Evolutionary conservation across 1,140 invertebrate species (phyloP).

Genomic region (Bombus picipes): DNA sequence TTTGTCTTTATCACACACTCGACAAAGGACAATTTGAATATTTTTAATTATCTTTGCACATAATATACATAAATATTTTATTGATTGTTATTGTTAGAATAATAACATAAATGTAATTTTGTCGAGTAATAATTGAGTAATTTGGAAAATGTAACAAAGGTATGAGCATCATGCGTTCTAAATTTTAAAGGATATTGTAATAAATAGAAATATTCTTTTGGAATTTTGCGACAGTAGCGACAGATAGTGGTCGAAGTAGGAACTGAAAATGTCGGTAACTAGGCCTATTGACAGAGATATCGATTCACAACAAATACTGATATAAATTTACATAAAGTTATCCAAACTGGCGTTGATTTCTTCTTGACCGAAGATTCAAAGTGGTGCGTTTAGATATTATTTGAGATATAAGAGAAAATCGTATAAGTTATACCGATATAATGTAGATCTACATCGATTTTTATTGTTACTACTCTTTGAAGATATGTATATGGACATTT

Average conservation of each 20-base stretch:
- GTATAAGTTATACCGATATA: neutral
- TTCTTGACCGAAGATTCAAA: neutral
- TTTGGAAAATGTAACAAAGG: neutral
- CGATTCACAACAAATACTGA: slow-evolving; percentile 25
- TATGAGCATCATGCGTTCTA: neutral
- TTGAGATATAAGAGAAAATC: neutral
- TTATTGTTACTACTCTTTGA: neutral
- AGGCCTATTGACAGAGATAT: slow-evolving; percentile 8
- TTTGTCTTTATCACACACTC: neutral
- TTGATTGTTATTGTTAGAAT: neutral
- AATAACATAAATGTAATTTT: neutral
- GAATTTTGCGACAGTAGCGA: slow-evolving; percentile 40
- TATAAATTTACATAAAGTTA: slow-evolving; percentile 24
- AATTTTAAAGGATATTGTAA: neutral
- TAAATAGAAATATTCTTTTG: neutral
- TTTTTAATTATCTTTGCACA: too few species aligned
- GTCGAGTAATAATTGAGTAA: neutral
- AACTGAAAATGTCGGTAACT: slow-evolving; percentile 55
- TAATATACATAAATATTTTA: neutral
- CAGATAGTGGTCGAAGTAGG: slow-evolving; percentile 18
- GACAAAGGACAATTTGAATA: too few species aligned
- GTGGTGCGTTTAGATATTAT: neutral
- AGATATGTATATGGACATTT: neutral
- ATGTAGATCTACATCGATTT: neutral
- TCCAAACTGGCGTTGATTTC: slow-evolving; percentile 3